A percentile compares a stretch with the other conserved stretches of the same genome.
phyloP scores from a whole-genome alignment of 2,888 invertebrate species.

The Cheilosia scutellata region DNA sequence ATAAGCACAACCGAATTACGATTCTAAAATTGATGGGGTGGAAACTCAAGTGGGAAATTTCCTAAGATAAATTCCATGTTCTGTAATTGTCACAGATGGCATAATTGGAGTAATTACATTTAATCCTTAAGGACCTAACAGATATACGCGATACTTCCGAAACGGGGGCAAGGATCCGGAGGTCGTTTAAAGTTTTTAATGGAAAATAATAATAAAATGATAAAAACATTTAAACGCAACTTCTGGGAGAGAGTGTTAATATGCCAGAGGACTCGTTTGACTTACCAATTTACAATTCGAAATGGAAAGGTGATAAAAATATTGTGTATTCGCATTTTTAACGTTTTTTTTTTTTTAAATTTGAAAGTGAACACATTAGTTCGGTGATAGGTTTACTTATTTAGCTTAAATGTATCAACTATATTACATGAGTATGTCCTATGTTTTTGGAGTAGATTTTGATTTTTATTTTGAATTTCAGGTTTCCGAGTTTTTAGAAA shows the following conservation, averaged over 20 bases:
- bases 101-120: conserved; percentile 84
- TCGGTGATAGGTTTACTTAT: too few species aligned
- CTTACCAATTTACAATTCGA: background rate
- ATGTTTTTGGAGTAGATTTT: too few species aligned
- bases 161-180: conserved; percentile 23
- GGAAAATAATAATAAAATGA: conserved; percentile 62
- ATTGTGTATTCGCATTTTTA: background rate
- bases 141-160: conserved; percentile 26
- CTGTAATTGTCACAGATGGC: conserved; percentile 84
- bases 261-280: background rate
- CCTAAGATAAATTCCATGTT: conserved; percentile 63
- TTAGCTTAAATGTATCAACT: too few species aligned
- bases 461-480: too few species aligned
- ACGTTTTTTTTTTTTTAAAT: too few species aligned
- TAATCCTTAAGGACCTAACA: conserved; percentile 82
- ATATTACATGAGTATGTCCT: too few species aligned
- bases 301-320: background rate
- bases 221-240: conserved; percentile 37
- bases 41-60: conserved; percentile 73
- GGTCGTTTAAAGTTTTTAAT: conserved; percentile 56
- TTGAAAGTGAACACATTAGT: too few species aligned
- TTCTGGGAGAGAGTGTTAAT: background rate
- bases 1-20: conserved; percentile 17
- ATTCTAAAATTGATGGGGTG: conserved; percentile 71
- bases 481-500: too few species aligned